Evolutionary conservation across 2,888 invertebrate genomes (phyloP), one percentile per base, ranked within the genome.

Genomic region (Rhagium mordax): DNA sequence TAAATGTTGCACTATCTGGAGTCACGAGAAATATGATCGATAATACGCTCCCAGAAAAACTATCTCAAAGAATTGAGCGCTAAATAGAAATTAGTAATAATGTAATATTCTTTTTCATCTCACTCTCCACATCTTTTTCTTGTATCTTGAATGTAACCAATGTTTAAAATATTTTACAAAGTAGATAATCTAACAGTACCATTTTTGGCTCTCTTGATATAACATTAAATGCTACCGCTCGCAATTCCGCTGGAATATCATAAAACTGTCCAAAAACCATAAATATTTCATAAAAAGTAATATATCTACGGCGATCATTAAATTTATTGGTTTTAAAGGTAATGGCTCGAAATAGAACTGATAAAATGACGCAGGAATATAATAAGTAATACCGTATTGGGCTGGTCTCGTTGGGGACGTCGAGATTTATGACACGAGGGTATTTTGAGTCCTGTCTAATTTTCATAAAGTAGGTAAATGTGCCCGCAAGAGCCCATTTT

Each of bases 301-400:
- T 49, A 3, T 33, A 16, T 16, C 49, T 20, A 10, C 8, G 16
- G 59, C 15, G 3, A n/a, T 18, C 59, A 29, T 27, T 29, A 59
- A 29, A 59, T 59, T 59, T 59, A 59, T 59, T 21, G 59, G 59
- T 29, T 59, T 29, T 29, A 29, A 29, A 29, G 59, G 29, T n/a
- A 59, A 59, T 27, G 59, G 59, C 16, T 29, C 29, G 59, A 29
- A 59, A 59, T 21, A 55, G 13, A 55, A 55, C 55, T 21, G 55
- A 55, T 55, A 33, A 55, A 55, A n/a, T 21, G 24, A 55, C 10
- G 55, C 24, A 55, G 21, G 21, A 21, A 51, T 10, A 20, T 51
- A 20, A 51, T 16, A 51, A 51, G 18, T 20, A 18, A 33, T 33
- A 13, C 33, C 33, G n/a, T n/a, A n/a, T 33, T 33, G 33, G 33